Percentiles rank a stretch among this genome's conserved stretches.
Conservation (phyloP, 2,888 invertebrate genomes). For the Andrena chrysosceles region DNA sequence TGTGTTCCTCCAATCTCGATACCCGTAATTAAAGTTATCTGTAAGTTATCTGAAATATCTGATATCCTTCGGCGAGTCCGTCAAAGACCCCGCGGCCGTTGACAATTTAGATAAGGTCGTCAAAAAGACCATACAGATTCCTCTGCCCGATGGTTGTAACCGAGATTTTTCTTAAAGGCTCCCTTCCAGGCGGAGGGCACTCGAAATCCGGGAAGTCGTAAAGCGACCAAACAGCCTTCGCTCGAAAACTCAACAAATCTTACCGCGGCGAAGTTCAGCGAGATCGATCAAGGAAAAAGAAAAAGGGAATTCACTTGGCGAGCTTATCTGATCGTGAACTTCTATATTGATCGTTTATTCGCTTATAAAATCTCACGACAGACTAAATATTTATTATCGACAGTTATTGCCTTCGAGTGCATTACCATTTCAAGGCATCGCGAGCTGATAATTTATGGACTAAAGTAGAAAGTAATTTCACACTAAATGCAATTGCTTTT, state of each 20-base stretch:
- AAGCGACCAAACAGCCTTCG: slow-evolving; percentile 57
- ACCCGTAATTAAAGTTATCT: slow-evolving; percentile 70
- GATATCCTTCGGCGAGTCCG: slow-evolving; percentile 57
- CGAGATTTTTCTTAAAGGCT: slow-evolving; percentile 53
- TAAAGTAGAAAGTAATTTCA: background rate
- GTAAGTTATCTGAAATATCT: slow-evolving; percentile 63
- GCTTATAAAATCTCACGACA: slow-evolving; percentile 15
- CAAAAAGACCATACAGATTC: slow-evolving; percentile 46
- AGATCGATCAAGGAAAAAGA: slow-evolving; percentile 37
- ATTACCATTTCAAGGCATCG: background rate
- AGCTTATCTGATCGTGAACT: slow-evolving; percentile 49
- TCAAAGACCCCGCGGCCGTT: slow-evolving; percentile 59
- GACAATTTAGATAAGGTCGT: slow-evolving; percentile 72
- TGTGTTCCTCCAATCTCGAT: slow-evolving; percentile 47
- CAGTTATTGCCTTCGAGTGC: slow-evolving; percentile 1
- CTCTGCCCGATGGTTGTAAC: slow-evolving; percentile 20
- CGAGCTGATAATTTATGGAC: background rate
- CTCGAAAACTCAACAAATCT: slow-evolving; percentile 36
- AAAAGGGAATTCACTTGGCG: slow-evolving; percentile 30
- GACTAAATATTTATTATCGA: slow-evolving; percentile 44
- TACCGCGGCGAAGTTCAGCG: slow-evolving; percentile 31
- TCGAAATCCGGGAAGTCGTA: slow-evolving; percentile 66
- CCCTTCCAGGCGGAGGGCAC: slow-evolving; percentile 1
- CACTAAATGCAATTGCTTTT: background rate
- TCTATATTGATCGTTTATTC: slow-evolving; percentile 10